phyloP scores from a whole-genome alignment of 2,797 vertebrate genomes.

The Lophotriccus pileatus region DNA sequence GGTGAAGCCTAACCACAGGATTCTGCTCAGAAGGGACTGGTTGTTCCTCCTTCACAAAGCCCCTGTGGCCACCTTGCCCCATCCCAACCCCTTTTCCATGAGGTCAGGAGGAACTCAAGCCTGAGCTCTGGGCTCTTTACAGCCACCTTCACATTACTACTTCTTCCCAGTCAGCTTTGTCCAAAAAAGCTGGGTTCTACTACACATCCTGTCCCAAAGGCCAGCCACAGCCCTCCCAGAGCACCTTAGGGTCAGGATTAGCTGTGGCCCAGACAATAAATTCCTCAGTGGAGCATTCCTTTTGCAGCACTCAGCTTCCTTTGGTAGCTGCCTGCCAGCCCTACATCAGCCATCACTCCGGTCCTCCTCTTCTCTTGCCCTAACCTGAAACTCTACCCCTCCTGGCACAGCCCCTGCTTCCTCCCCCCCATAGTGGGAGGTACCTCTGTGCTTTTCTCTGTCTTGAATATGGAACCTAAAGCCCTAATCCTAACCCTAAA shows the following conservation, averaged over 20 bases:
- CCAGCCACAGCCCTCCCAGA: background rate
- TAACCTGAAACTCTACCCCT: background rate
- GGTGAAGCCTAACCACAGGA: background rate
- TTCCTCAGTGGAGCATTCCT: background rate
- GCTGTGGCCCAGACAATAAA: background rate
- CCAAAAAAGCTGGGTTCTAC: background rate
- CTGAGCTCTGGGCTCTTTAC: background rate
- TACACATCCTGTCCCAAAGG: background rate
- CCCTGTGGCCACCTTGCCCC: background rate
- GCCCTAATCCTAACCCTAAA: background rate
- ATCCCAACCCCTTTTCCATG: fast-evolving
- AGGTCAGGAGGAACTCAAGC: background rate
- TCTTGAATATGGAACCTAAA: background rate
- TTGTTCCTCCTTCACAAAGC: background rate
- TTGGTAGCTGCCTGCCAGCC: background rate
- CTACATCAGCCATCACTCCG: background rate
- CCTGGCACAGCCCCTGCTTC: background rate
- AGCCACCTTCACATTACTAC: background rate
- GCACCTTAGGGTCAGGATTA: background rate
- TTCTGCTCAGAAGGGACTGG: background rate
- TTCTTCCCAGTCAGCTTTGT: background rate
- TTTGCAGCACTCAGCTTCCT: background rate
- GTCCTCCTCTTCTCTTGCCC: background rate
- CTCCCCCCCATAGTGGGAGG: background rate
- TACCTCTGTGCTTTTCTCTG: background rate